A percentile compares a stretch with the other conserved stretches of the same genome.
Conservation (phyloP, 2,888 invertebrate species). For the Zootermopsis nevadensis region DNA sequence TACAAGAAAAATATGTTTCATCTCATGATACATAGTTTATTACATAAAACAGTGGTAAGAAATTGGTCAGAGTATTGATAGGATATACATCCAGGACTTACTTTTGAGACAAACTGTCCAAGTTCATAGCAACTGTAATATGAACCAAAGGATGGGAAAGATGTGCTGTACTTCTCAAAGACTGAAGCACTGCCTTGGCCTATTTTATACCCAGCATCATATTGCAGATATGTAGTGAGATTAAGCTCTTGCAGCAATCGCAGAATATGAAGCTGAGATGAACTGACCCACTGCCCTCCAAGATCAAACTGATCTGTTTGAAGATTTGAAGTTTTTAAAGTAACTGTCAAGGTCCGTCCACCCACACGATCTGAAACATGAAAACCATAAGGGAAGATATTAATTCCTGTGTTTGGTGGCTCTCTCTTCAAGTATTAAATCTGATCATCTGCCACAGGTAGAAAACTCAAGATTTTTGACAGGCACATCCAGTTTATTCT, state of each 20-base stretch:
- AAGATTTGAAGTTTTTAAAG: neutral
- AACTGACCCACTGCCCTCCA: slow-evolving; percentile 35
- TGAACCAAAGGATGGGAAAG: slow-evolving; percentile 24
- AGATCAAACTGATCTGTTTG: slow-evolving; percentile 30
- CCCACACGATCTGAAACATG: slow-evolving; percentile 37
- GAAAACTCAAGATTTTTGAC: no score
- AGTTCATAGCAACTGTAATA: slow-evolving; percentile 25
- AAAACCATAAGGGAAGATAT: neutral
- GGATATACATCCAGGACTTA: neutral
- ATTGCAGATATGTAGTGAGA: slow-evolving; percentile 30
- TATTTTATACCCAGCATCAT: neutral
- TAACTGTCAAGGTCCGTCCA: slow-evolving; percentile 25
- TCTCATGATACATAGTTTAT: no score
- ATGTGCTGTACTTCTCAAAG: neutral
- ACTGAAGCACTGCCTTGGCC: neutral
- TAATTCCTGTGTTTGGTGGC: no score
- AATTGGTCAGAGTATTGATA: no score
- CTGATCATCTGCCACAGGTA: no score
- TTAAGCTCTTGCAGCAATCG: slow-evolving; percentile 20
- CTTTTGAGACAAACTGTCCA: slow-evolving; percentile 18
- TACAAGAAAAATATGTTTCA: no score
- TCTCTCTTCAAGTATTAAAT: no score
- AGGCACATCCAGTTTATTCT: no score
- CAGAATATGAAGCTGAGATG: slow-evolving; percentile 31
- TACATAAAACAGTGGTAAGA: no score